Conservation (phyloP, 2,888 invertebrate genomes). For the Branchellion lobata region DNA sequence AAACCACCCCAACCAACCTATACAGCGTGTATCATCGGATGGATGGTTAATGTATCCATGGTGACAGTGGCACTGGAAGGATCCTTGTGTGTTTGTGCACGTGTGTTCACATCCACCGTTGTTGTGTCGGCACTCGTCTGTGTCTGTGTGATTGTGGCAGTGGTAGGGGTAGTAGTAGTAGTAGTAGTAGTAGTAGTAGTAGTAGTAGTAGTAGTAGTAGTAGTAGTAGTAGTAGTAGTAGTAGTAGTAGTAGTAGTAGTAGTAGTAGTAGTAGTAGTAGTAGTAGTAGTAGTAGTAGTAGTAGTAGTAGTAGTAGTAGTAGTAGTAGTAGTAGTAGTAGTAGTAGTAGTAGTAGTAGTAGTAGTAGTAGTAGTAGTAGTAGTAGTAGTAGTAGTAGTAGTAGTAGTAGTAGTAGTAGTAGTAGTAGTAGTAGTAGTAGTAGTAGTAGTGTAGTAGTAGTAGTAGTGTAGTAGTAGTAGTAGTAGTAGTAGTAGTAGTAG, state of each 20-base stretch:
- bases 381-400: conserved; percentile 43
- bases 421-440: conserved; percentile 42
- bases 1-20: background rate
- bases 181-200: conserved; percentile 32
- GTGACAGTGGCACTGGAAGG: conserved; percentile 69
- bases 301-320: conserved; percentile 32
- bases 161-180: conserved; percentile 25
- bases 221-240: conserved; percentile 43
- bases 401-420: conserved; percentile 43
- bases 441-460: no score
- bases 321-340: conserved; percentile 42
- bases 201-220: conserved; percentile 42
- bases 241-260: conserved; percentile 42
- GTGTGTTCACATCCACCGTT: conserved; percentile 74
- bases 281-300: conserved; percentile 39
- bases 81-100: conserved; percentile 70
- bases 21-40: background rate
- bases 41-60: conserved; percentile 60
- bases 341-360: conserved; percentile 43
- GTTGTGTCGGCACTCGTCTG: conserved; percentile 73
- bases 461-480: conserved; percentile 42
- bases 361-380: conserved; percentile 42
- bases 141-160: conserved; percentile 65
- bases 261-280: conserved; percentile 43
- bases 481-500: conserved; percentile 43